A percentile compares a stretch with the other conserved stretches of the same genome.
phyloP scores from a whole-genome alignment of 2,888 invertebrate genomes.

The Orthosia cruda region DNA sequence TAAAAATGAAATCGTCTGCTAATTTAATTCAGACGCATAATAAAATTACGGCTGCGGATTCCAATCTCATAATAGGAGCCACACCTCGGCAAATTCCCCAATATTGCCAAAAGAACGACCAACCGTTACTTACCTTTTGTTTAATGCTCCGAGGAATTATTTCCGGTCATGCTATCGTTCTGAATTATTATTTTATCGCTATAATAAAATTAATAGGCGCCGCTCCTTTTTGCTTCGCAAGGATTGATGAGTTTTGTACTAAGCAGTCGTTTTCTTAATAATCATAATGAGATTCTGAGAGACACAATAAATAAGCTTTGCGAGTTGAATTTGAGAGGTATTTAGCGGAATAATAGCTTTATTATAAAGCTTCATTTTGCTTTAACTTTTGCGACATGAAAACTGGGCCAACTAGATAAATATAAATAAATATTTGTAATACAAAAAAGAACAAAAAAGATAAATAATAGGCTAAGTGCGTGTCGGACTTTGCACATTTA shows the following conservation, averaged over 20 bases:
- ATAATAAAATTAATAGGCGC: slow-evolving; percentile 82
- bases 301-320: slow-evolving; percentile 50
- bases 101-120: slow-evolving; percentile 85
- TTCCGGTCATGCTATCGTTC: slow-evolving; percentile 87
- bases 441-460: too few species aligned
- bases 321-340: slow-evolving; percentile 23
- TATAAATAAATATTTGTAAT: too few species aligned
- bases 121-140: slow-evolving; percentile 86
- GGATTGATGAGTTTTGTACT: slow-evolving; percentile 65
- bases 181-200: slow-evolving; percentile 87
- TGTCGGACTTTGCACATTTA: too few species aligned
- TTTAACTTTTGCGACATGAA: neutral
- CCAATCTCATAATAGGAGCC: slow-evolving; percentile 79
- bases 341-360: slow-evolving; percentile 27
- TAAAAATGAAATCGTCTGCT: slow-evolving; percentile 82
- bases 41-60: slow-evolving; percentile 80
- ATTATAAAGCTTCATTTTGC: slow-evolving; percentile 1
- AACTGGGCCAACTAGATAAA: neutral
- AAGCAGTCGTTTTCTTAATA: slow-evolving; percentile 57
- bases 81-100: slow-evolving; percentile 87
- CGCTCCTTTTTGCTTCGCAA: slow-evolving; percentile 63
- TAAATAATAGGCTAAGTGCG: too few species aligned
- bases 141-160: slow-evolving; percentile 86
- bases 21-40: slow-evolving; percentile 81
- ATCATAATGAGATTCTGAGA: slow-evolving; percentile 56